These are phyloP conservation scores for Gnathonemus echidnorhynchus DNA, from an alignment of 2,113 vertebrate species.

Conservation along the genomic window DNA sequence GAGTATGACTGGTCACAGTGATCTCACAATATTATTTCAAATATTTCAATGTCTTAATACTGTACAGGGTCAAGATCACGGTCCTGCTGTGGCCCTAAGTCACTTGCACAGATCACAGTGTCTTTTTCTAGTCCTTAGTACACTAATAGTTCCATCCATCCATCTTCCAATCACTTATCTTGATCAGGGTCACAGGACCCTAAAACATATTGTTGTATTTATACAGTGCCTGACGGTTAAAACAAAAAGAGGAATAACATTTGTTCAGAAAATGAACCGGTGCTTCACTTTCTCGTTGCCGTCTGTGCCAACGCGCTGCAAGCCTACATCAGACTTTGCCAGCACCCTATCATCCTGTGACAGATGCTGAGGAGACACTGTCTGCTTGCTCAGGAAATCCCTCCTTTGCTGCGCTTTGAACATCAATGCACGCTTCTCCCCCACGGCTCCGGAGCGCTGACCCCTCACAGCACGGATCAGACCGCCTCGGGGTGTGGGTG, in stretches of 20 bases:
- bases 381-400: background rate
- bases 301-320: background rate
- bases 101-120: background rate
- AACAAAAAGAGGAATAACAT: background rate
- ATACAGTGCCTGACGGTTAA: background rate
- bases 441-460: background rate
- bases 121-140: background rate
- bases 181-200: background rate
- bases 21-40: background rate
- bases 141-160: background rate
- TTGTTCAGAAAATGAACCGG: background rate
- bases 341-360: background rate
- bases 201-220: background rate
- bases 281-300: background rate
- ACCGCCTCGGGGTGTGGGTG: background rate
- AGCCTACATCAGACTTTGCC: background rate
- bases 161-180: background rate
- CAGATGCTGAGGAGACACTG: background rate
- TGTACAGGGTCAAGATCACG: background rate
- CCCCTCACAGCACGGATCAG: background rate
- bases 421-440: background rate
- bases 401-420: background rate
- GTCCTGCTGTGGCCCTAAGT: background rate
- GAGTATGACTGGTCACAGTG: background rate
- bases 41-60: background rate